Evolutionary conservation across 1,140 invertebrate species (phyloP), one percentile per base, ranked within the genome.

Genomic region (Anastrepha obliqua): DNA sequence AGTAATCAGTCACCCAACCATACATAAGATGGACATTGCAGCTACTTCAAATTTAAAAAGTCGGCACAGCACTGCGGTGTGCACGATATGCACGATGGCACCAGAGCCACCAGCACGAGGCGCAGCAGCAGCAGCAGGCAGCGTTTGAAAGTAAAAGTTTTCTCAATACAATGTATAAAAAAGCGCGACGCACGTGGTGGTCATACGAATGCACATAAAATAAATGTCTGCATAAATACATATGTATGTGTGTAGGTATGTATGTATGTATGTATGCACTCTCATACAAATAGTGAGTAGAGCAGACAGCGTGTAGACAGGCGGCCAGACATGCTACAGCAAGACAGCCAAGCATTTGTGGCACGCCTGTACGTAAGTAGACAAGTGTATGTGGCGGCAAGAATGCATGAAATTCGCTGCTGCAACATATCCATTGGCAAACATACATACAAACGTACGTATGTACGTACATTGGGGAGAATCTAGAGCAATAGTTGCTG

Each of bases 401-500:
- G 47, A 55, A 55, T 81, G n/a, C 74, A 81, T 81, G 74, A 51
- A 78, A 81, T 81, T 55, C n/a, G 15, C 47, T 55, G 74, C 74
- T 55, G 4, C 70, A 74, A 20, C 47, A 51, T 55, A 51, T 55
- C 74, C 47, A 81, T n/a, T 81, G 11, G 74, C 47, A 58, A 81
- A 51, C 47, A 20, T 55, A 81, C 74, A 62, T 17, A 9, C 60
- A 62, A 13, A 55, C 11, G 51, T 55, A 62, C 15, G 17, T 17
- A 62, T 62, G 60, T 62, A 55, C 6, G 51, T 11, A 55, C 47
- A 81, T 20, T 58, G 17, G 55, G 20, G 9, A 7, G 44, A 29
- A 81, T 81, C 44, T 81, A 81, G 74, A 81, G 47, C 44, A 81
- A 81, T n/a, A 55, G 47, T 55, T 81, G 74, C 42, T 74, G 44